Evolutionary conservation across 1,140 invertebrate species (phyloP), one percentile per base, ranked within the genome.

Genomic region (Lepidurus apus): DNA sequence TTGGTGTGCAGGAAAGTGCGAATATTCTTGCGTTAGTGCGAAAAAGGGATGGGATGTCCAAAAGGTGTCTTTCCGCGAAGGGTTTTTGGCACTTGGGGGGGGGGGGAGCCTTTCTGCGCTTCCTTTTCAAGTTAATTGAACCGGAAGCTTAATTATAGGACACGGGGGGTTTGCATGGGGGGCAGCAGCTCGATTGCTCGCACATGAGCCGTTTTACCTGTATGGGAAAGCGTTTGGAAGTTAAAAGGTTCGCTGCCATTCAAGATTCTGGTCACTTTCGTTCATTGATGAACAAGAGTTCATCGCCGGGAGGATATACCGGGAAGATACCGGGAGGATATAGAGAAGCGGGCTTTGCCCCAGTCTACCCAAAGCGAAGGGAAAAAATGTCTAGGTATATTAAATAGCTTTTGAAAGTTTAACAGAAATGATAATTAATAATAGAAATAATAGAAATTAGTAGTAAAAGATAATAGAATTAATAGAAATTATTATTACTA

Each of bases 61-160:
- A 65, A 65, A 65, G 53, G 53, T 21, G 8, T 65, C 17, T 65
- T 65, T 65, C 53, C 21, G 53, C 53, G 53, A 65, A 65, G 17
- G 8, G 53, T 7, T 65, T 65, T 65, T 65, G 0, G 53, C 53
- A 65, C 53, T 65, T 65, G 53, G 13, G 10, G 53, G 53, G 47
- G 11, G 13, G 47, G 47, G 5, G 13, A 7, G 53, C 53, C 53
- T n/a, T 65, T 21, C 53, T 65, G 53, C 34, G 34, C 21, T 65
- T 65, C 53, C 53, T 65, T 65, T 65, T 65, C 53, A 65, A 65
- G 53, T 65, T 65, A 65, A 65, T 65, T 65, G 53, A 65, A 65
- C 53, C 53, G 53, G 53, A 65, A 65, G 53, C 53, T 65, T 65
- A 65, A 65, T 65, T 65, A 65, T 21, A 21, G 53, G 53, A 13